Conservation (phyloP, 37 sponge, comb jelly and placozoan species). For the Chondrilla cf. caribensis region DNA sequence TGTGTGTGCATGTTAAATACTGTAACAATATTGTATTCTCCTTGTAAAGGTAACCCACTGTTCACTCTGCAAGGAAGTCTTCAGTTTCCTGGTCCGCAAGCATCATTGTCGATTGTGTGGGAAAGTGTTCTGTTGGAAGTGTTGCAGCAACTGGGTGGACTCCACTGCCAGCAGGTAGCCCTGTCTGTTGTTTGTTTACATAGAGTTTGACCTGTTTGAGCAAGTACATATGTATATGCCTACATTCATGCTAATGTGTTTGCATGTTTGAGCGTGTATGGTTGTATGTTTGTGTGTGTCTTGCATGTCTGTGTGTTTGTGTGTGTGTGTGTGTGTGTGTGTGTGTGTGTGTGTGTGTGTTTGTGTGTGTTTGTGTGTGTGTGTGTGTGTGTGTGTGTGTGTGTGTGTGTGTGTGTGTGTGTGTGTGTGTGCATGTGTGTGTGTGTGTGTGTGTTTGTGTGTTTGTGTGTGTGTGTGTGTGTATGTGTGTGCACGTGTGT, state of each 20-base stretch:
- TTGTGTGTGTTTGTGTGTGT: slow-evolving; percentile 13
- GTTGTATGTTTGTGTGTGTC: no score
- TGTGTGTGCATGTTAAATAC: no score
- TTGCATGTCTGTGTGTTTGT: neutral
- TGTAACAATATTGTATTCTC: neutral
- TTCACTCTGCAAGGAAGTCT: slow-evolving; percentile 51
- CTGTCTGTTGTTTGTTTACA: no score
- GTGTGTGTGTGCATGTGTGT: neutral
- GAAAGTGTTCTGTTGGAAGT: slow-evolving; percentile 66
- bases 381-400: slow-evolving; percentile 25
- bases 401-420: neutral
- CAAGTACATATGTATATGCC: no score
- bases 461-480: slow-evolving; percentile 1
- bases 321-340: neutral
- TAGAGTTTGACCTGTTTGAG: no score
- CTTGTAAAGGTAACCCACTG: slow-evolving; percentile 23
- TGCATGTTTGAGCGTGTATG: no score
- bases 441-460: neutral
- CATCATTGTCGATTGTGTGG: slow-evolving; percentile 91
- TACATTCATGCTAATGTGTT: no score
- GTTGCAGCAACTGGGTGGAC: slow-evolving; percentile 56
- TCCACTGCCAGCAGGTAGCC: slow-evolving; percentile 62
- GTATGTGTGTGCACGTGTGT: slow-evolving; percentile 7
- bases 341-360: slow-evolving; percentile 6
- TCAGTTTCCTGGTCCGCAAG: slow-evolving; percentile 58